Evolutionary conservation across 2,888 invertebrate species (phyloP).

Genomic region (Nineta flava): DNA sequence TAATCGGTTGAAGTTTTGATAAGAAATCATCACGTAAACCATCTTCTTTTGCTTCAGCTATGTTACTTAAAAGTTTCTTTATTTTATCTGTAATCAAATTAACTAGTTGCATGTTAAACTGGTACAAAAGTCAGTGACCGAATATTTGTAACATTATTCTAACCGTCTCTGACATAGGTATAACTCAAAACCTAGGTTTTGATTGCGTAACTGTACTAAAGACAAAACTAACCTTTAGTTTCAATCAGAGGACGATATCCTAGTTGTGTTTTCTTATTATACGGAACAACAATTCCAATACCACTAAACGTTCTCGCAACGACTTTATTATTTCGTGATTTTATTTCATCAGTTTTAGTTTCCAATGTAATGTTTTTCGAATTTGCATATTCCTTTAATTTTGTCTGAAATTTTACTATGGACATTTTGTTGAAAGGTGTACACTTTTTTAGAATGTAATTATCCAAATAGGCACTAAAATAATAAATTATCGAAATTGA

Average conservation of each 20-base stretch:
- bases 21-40: constrained; percentile 42
- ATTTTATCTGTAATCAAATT: constrained; percentile 37
- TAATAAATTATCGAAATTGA: constrained; percentile 6
- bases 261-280: constrained; percentile 59
- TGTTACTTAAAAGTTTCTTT: constrained; percentile 48
- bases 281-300: constrained; percentile 74
- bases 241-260: constrained; percentile 69
- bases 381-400: constrained; percentile 45
- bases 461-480: constrained; percentile 36
- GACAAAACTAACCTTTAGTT: constrained; percentile 46
- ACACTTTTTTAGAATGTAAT: constrained; percentile 31
- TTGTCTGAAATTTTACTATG: constrained; percentile 40
- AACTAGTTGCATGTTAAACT: neutral
- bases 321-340: constrained; percentile 39
- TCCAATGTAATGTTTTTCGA: constrained; percentile 40
- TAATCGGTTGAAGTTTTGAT: constrained; percentile 60
- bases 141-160: too few relatives aligned
- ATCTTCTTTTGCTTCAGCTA: constrained; percentile 41
- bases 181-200: too few relatives aligned
- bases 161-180: too few relatives aligned
- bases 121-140: neutral
- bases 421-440: constrained; percentile 47
- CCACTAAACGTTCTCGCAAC: constrained; percentile 63
- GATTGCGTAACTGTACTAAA: too few relatives aligned
- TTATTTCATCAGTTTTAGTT: constrained; percentile 38